phyloP scores from a whole-genome alignment of 2,888 invertebrate genomes.

The Eupithecia dodoneata region DNA sequence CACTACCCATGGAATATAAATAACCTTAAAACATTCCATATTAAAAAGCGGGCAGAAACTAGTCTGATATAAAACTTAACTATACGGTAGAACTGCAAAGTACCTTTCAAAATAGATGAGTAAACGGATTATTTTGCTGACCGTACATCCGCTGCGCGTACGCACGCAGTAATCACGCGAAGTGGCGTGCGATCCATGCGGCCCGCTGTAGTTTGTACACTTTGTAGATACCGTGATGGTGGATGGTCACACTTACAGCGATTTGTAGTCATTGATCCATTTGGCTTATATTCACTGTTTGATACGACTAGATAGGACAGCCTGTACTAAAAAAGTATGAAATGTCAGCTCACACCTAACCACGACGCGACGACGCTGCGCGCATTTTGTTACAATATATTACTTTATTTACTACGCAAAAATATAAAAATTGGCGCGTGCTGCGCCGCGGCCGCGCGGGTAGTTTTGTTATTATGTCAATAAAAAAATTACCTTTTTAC shows the following conservation, averaged over 20 bases:
- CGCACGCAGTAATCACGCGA: conserved; percentile 55
- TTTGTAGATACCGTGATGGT: conserved; percentile 26
- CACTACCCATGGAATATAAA: no score
- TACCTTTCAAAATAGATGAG: background rate
- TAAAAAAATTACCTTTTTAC: no score
- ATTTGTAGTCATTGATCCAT: background rate
- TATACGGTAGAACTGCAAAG: background rate
- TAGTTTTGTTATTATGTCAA: no score
- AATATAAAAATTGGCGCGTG: no score
- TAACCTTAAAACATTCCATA: no score
- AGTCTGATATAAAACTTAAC: background rate
- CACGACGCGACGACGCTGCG: no score
- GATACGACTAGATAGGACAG: background rate
- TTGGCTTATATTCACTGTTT: background rate
- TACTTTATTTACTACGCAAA: no score
- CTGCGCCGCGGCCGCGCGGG: no score
- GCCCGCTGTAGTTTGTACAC: conserved; percentile 22
- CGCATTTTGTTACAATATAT: no score
- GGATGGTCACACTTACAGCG: conserved; percentile 37
- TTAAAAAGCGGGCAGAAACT: background rate
- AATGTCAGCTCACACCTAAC: no score
- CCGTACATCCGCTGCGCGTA: conserved; percentile 32
- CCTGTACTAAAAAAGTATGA: background rate
- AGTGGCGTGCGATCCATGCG: conserved; percentile 50
- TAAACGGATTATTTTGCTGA: conserved; percentile 38